A percentile compares a stretch with the other conserved stretches of the same genome.
Conservation (phyloP, 2,888 invertebrate species). For the Scaptomyza cyrtandrae region DNA sequence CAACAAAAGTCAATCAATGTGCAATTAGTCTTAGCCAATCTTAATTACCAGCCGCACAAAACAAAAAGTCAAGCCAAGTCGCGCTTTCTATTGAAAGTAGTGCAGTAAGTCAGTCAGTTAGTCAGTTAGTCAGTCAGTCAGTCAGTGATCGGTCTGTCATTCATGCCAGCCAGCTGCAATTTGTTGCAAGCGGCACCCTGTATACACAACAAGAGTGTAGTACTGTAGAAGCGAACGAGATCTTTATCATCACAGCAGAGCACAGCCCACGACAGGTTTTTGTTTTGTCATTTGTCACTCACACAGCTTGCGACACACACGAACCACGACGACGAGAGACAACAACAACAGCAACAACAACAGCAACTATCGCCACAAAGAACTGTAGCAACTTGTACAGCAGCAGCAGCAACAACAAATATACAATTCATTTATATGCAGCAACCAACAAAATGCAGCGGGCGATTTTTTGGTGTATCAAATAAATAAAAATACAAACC, state of each 20-base stretch:
- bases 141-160: conserved; percentile 18
- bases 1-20: conserved; percentile 74
- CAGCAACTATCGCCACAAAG: conserved; percentile 54
- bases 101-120: conserved; percentile 60
- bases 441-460: conserved; percentile 78
- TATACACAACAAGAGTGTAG: conserved; percentile 43
- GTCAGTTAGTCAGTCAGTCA: conserved; percentile 8
- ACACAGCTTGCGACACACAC: conserved; percentile 80
- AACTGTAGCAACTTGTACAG: conserved; percentile 75
- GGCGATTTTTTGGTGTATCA: conserved; percentile 71
- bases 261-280: conserved; percentile 84
- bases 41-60: conserved; percentile 55
- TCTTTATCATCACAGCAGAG: conserved; percentile 62
- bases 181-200: conserved; percentile 76
- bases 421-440: conserved; percentile 80
- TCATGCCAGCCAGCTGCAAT: conserved; percentile 59
- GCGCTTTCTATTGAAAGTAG: conserved; percentile 73
- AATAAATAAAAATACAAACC: conserved; percentile 63
- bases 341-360: conserved; percentile 34
- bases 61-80: neutral
- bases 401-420: conserved; percentile 26
- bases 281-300: conserved; percentile 84
- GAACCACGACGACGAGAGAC: conserved; percentile 58
- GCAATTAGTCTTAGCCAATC: conserved; percentile 72
- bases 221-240: conserved; percentile 53